Evolutionary conservation across 2,888 invertebrate species (phyloP).

Genomic region (Saturnia japonica): DNA sequence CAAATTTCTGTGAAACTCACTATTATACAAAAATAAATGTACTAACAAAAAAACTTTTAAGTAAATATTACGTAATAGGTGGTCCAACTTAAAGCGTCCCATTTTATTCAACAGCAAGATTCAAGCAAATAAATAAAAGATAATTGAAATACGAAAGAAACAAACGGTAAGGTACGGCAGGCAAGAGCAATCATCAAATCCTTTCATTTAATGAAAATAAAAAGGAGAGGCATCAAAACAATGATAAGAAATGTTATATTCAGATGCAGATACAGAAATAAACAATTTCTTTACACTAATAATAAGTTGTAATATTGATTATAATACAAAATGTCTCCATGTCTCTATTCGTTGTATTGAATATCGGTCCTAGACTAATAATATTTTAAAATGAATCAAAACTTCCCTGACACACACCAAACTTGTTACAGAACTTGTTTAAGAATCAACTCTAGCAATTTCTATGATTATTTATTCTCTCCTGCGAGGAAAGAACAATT

Average conservation of each 20-base stretch:
- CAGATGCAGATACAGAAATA: background rate
- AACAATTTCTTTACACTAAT: slow-evolving; percentile 51
- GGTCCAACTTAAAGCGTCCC: slow-evolving; percentile 63
- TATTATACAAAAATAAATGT: slow-evolving; percentile 38
- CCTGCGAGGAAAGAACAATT: background rate
- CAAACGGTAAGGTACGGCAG: slow-evolving; percentile 56
- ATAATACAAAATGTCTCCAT: slow-evolving; percentile 55
- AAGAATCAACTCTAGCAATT: slow-evolving; percentile 27
- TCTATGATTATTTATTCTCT: slow-evolving; percentile 22
- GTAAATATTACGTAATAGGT: slow-evolving; percentile 51
- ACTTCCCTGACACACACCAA: slow-evolving; percentile 30
- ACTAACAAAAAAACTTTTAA: slow-evolving; percentile 38
- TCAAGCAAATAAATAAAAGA: slow-evolving; percentile 29
- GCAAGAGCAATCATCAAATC: slow-evolving; percentile 63
- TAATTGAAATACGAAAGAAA: slow-evolving; percentile 49
- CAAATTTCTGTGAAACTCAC: slow-evolving; percentile 6
- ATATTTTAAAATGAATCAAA: slow-evolving; percentile 34
- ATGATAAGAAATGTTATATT: background rate
- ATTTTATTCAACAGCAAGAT: slow-evolving; percentile 36
- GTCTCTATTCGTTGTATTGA: slow-evolving; percentile 66
- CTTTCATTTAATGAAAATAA: slow-evolving; percentile 34
- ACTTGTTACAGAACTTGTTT: slow-evolving; percentile 40
- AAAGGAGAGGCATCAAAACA: slow-evolving; percentile 32
- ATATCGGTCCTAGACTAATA: slow-evolving; percentile 37
- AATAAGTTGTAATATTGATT: slow-evolving; percentile 55